phyloP scores from a whole-genome alignment of 1,140 invertebrate genomes.

The Eueides isabella region DNA sequence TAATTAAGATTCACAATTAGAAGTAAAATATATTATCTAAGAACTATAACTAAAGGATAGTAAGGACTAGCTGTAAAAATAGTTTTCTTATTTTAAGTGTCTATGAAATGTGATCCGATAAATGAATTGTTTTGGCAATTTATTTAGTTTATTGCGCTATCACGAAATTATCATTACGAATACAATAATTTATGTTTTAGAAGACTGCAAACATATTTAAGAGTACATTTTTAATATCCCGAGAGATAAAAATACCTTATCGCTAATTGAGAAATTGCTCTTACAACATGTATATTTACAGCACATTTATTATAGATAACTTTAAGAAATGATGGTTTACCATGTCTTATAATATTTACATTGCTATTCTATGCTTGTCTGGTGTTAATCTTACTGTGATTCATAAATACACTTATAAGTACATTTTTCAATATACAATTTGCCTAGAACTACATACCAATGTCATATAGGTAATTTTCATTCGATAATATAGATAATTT shows the following conservation, averaged over 20 bases:
- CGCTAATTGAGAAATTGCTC: conserved; percentile 30
- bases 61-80: conserved; percentile 79
- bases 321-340: conserved; percentile 69
- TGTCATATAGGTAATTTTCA: conserved; percentile 40
- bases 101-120: conserved; percentile 27
- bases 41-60: conserved; percentile 71
- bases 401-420: conserved; percentile 80
- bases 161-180: conserved; percentile 3
- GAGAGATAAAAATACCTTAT: conserved; percentile 34
- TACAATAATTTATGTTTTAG: conserved; percentile 19
- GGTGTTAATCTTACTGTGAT: conserved; percentile 81
- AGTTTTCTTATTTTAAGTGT: conserved; percentile 45
- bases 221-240: conserved; percentile 25
- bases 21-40: conserved; percentile 68
- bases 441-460: conserved; percentile 73
- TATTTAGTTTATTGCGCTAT: conserved; percentile 17
- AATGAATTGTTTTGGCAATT: conserved; percentile 23
- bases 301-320: conserved; percentile 64
- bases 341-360: conserved; percentile 77
- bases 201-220: conserved; percentile 30
- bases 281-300: conserved; percentile 71
- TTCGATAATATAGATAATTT: conserved; percentile 60
- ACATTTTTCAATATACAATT: conserved; percentile 77
- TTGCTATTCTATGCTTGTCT: conserved; percentile 67
- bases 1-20: conserved; percentile 52